Evolutionary conservation across 2,888 invertebrate genomes (phyloP).

Genomic region (Volucella bombylans): DNA sequence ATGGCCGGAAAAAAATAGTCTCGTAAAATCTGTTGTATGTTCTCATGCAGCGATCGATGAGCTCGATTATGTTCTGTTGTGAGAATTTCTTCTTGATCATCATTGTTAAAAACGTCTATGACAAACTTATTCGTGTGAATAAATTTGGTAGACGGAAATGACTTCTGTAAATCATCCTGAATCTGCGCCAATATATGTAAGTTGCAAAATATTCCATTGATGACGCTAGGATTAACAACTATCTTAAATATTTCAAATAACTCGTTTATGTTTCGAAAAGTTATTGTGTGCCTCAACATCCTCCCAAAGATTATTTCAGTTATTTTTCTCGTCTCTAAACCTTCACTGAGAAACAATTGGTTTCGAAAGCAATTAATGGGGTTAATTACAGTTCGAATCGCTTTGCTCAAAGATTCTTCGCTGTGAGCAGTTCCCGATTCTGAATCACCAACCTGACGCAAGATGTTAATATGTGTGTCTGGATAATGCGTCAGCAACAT

Average conservation of each 20-base stretch:
- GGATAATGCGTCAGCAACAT: conserved; percentile 65
- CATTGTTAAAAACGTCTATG: background rate
- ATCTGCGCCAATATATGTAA: background rate
- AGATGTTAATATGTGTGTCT: conserved; percentile 11
- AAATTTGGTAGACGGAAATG: conserved; percentile 2
- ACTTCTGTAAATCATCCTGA: background rate
- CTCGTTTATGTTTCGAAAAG: background rate
- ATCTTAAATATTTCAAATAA: conserved; percentile 4
- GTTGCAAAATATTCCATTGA: conserved; percentile 34
- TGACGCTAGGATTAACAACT: conserved; percentile 16
- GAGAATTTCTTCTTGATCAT: conserved; percentile 2
- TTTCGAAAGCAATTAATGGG: conserved; percentile 30
- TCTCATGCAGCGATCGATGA: conserved; percentile 19
- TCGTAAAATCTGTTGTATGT: background rate
- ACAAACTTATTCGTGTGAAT: background rate
- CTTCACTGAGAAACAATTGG: conserved; percentile 11
- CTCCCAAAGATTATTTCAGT: conserved; percentile 22
- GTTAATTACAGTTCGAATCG: conserved; percentile 11
- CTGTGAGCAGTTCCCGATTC: conserved; percentile 37
- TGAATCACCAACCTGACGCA: conserved; percentile 33
- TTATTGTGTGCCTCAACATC: conserved; percentile 11
- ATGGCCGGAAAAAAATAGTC: conserved; percentile 68
- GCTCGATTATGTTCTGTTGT: conserved; percentile 3
- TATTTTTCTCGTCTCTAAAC: background rate
- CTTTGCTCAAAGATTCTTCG: conserved; percentile 30